Conservation (phyloP, 2,888 invertebrate species). For the Nasonia oneida region DNA sequence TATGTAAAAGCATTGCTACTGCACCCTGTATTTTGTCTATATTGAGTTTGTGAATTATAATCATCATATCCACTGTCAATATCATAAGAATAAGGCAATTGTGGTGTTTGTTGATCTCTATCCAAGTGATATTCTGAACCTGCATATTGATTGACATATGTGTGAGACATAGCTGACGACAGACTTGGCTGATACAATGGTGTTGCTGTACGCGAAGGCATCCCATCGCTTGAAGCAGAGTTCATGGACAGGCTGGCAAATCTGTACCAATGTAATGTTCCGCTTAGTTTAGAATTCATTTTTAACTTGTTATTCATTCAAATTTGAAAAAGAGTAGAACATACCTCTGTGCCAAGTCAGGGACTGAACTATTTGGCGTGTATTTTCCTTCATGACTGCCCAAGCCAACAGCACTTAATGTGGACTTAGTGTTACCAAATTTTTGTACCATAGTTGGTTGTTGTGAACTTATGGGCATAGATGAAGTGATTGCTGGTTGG, state of each 20-base stretch:
- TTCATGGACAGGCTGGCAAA: conserved; percentile 86
- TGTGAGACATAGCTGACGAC: conserved; percentile 80
- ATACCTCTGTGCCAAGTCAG: conserved; percentile 82
- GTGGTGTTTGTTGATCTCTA: conserved; percentile 78
- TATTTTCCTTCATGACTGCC: conserved; percentile 91
- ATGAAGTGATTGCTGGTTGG: conserved; percentile 78
- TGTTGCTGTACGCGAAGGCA: conserved; percentile 74
- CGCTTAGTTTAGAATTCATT: background rate
- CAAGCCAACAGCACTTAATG: conserved; percentile 84
- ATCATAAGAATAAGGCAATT: conserved; percentile 76
- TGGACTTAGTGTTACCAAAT: conserved; percentile 87
- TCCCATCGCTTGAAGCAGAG: conserved; percentile 73
- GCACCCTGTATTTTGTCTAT: conserved; percentile 74
- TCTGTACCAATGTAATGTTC: conserved; percentile 75
- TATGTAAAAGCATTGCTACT: background rate
- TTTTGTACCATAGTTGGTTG: conserved; percentile 82
- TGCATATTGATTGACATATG: conserved; percentile 82
- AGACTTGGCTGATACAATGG: conserved; percentile 77
- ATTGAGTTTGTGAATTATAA: conserved; percentile 72
- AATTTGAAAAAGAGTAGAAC: conserved; percentile 5
- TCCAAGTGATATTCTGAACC: conserved; percentile 81
- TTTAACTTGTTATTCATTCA: conserved; percentile 2
- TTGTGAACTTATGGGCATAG: conserved; percentile 68
- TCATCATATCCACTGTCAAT: conserved; percentile 76
- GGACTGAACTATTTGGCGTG: conserved; percentile 86